These are phyloP conservation scores for Eupsilia transversa DNA, from an alignment of 2,888 invertebrate genomes.

Conservation along the genomic window DNA sequence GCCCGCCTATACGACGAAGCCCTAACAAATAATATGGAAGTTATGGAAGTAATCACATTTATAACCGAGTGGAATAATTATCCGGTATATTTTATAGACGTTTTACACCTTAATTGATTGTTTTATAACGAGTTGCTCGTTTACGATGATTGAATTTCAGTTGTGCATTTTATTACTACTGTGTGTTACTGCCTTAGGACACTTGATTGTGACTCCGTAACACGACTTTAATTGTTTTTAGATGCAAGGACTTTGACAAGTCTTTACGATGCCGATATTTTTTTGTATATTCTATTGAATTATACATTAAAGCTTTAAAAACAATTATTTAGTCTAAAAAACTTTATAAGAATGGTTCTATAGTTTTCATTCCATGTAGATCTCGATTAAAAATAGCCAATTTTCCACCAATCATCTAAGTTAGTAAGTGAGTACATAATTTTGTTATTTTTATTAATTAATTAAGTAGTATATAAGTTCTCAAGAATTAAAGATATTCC, in stretches of 20 bases:
- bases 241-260: background rate
- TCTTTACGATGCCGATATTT: background rate
- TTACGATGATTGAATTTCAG: constrained; percentile 41
- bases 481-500: no score
- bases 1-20: constrained; percentile 70
- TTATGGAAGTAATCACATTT: constrained; percentile 47
- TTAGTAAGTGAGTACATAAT: no score
- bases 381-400: background rate
- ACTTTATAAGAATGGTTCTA: no score
- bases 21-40: constrained; percentile 61
- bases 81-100: background rate
- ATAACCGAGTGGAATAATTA: constrained; percentile 39
- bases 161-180: background rate
- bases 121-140: constrained; percentile 34
- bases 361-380: background rate
- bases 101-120: constrained; percentile 16
- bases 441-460: no score
- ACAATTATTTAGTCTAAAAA: background rate
- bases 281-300: background rate
- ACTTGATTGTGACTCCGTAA: background rate
- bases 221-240: constrained; percentile 9
- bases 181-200: background rate
- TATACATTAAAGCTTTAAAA: background rate
- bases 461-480: no score
- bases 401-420: background rate